Base-by-base conservation (phyloP, 2,113 vertebrate genomes). In the Clarias macrocephalus region DNA sequence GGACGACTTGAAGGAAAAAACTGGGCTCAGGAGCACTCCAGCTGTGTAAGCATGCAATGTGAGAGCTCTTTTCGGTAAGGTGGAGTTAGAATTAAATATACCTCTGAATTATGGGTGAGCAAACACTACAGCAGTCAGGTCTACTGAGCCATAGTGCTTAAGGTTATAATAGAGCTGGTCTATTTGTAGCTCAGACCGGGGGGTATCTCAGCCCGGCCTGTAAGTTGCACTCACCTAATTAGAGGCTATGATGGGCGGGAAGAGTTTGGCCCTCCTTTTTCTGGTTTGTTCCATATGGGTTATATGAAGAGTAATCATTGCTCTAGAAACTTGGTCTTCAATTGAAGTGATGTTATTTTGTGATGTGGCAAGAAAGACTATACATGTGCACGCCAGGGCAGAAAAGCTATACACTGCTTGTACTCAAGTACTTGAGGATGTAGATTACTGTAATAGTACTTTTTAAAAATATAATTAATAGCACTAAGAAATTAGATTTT, bases 71-170 rank as follows among this genome's bases (percentile, higher is more conserved):
- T 63, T 83, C 21, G 72, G 60, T 37, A 37, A 91, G 87, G 88
- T 90, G 30, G 91, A 90, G 89, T 90, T 86, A n/a, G n/a, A n/a
- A n/a, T 85, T 59, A 85, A 73, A 60, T 73, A 89, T 48, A 86
- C 81, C 80, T 59, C 85, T 80, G 79, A 87, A 79, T 62, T 86
- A 54, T 37, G 84, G 37, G 77, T 91, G 80, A 70, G 59, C 87
- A 92, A 92, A 86, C 79, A 80, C 59, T 59, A 65, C 77, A 63
- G 72, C 65, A 80, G 65, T 25, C 86, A 80, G 56, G 80, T 85
- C 83, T 84, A n/a, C 72, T 76, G 60, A 54, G 5, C 88, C n/a
- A 16, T 80, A 85, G 66, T 82, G 28, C 83, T 86, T 83, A 80
- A 82, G 84, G 42, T 89, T 83, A 91, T 92, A 90, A 90, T 80